Conservation (phyloP, 1,140 invertebrate genomes). For the Pinna nobilis region DNA sequence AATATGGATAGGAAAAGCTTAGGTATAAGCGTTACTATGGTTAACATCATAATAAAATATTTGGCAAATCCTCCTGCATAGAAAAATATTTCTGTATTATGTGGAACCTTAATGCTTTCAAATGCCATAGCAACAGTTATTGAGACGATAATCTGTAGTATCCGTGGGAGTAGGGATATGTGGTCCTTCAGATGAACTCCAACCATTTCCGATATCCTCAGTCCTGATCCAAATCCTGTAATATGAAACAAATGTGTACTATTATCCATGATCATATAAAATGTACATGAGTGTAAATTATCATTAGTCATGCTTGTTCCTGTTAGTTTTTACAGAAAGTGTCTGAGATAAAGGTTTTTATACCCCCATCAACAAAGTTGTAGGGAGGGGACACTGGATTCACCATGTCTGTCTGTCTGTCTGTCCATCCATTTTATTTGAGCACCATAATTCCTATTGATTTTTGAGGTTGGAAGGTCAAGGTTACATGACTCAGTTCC, state of each 20-base stretch:
- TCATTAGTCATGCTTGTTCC: too few relatives aligned
- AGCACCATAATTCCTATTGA: too few relatives aligned
- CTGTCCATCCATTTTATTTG: too few relatives aligned
- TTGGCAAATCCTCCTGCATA: slow-evolving; percentile 41
- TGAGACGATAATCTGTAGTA: slow-evolving; percentile 21
- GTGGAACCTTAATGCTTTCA: slow-evolving; percentile 29
- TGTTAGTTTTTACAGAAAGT: too few relatives aligned
- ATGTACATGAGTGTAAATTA: not conserved
- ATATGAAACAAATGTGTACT: not conserved
- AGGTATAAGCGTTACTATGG: slow-evolving; percentile 37
- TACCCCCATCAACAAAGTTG: too few relatives aligned
- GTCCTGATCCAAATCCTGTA: slow-evolving; percentile 28
- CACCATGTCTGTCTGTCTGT: too few relatives aligned
- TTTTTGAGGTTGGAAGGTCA: too few relatives aligned
- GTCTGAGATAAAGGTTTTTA: too few relatives aligned
- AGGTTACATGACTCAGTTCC: too few relatives aligned
- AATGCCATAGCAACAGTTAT: slow-evolving; percentile 24
- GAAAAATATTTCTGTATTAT: slow-evolving; percentile 34
- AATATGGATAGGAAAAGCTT: too few relatives aligned
- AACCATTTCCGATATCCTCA: not conserved
- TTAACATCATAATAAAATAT: slow-evolving; percentile 23
- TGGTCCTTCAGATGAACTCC: not conserved
- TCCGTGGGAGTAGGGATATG: not conserved
- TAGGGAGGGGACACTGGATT: too few relatives aligned
- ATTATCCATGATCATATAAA: not conserved